Conservation (phyloP, 1,140 invertebrate species). For the Drosophila kepulauana region DNA sequence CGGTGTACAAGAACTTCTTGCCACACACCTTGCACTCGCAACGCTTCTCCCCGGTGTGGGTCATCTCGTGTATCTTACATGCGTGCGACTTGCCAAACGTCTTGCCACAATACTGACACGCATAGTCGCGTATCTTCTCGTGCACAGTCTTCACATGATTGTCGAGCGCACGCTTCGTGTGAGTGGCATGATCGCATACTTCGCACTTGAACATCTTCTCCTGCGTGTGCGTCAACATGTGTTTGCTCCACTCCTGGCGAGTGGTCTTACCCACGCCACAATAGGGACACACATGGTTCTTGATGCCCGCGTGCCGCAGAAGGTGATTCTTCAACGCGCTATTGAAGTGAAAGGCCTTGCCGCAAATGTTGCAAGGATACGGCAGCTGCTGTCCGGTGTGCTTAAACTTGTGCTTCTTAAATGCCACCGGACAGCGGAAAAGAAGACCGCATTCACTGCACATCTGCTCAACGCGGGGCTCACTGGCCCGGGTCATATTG, state of each 20-base stretch:
- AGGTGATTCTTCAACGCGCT: constrained; percentile 78
- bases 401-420: constrained; percentile 86
- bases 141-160: constrained; percentile 82
- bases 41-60: constrained; percentile 85
- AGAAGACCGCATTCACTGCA: constrained; percentile 73
- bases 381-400: constrained; percentile 86
- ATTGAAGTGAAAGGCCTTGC: constrained; percentile 80
- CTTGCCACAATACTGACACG: constrained; percentile 81
- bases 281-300: constrained; percentile 81
- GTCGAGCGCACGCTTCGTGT: constrained; percentile 71
- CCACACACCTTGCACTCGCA: constrained; percentile 80
- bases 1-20: constrained; percentile 72
- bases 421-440: constrained; percentile 73
- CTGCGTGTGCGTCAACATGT: constrained; percentile 77
- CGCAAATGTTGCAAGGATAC: constrained; percentile 87
- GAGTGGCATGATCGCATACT: constrained; percentile 74
- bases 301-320: constrained; percentile 79
- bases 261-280: constrained; percentile 83
- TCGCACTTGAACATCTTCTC: constrained; percentile 81
- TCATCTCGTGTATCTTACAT: constrained; percentile 84
- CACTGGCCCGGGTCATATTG: constrained; percentile 56
- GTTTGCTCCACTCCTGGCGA: constrained; percentile 78
- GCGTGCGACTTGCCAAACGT: constrained; percentile 81
- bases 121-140: constrained; percentile 74
- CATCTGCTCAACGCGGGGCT: constrained; percentile 54